phyloP scores from a whole-genome alignment of 1,140 invertebrate genomes.

The Heliconius melpomene region DNA sequence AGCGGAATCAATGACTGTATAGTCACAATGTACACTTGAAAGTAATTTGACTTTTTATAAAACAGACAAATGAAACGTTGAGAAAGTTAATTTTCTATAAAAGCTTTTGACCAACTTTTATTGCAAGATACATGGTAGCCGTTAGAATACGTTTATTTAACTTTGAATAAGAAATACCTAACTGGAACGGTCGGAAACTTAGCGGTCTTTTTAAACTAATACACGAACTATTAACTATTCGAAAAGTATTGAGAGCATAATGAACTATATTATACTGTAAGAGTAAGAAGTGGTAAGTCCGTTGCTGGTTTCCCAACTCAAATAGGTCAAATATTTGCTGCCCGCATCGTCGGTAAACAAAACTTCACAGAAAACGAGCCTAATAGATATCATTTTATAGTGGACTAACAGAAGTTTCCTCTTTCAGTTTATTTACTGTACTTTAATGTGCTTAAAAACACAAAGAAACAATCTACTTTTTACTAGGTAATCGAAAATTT shows the following conservation, averaged over 20 bases:
- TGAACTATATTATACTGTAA: slow-evolving; percentile 15
- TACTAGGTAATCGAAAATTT: no score
- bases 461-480: no score
- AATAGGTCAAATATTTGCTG: slow-evolving; percentile 32
- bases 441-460: no score
- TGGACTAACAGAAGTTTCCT: not conserved
- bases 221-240: slow-evolving; percentile 13
- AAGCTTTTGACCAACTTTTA: slow-evolving; percentile 9
- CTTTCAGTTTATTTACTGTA: not conserved
- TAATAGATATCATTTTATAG: slow-evolving; percentile 9
- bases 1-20: not conserved
- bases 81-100: not conserved
- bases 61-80: not conserved
- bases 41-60: not conserved
- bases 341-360: slow-evolving; percentile 34
- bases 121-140: slow-evolving; percentile 3
- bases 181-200: slow-evolving; percentile 3
- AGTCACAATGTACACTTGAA: not conserved
- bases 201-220: slow-evolving; percentile 13
- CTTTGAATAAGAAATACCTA: slow-evolving; percentile 10
- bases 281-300: slow-evolving; percentile 26
- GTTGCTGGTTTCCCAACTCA: slow-evolving; percentile 29
- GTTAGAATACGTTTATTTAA: slow-evolving; percentile 13
- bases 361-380: slow-evolving; percentile 22
- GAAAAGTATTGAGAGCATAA: slow-evolving; percentile 14